Evolutionary conservation across 64 coral and sea anemone genomes (phyloP).

Genomic region (Montipora sp.): DNA sequence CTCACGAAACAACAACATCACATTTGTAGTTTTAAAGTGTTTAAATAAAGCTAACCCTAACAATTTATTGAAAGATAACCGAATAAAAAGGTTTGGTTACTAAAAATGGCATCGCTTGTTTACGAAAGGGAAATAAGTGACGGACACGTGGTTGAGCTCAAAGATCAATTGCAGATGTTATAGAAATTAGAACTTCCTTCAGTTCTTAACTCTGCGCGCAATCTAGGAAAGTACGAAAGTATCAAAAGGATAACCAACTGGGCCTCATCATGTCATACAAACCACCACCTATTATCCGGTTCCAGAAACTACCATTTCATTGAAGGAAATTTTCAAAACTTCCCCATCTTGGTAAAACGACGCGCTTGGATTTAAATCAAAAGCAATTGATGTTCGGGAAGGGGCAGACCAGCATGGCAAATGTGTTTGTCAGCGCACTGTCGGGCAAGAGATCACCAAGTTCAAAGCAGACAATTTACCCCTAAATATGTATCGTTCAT

Average conservation of each 20-base stretch:
- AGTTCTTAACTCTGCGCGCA: too few relatives aligned
- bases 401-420: slow-evolving; percentile 50
- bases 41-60: too few relatives aligned
- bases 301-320: slow-evolving; percentile 36
- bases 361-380: slow-evolving; percentile 21
- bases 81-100: too few relatives aligned
- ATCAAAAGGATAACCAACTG: slow-evolving; percentile 52
- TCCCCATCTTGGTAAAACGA: slow-evolving; percentile 47
- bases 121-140: too few relatives aligned
- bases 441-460: slow-evolving; percentile 55
- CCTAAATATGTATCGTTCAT: slow-evolving; percentile 49
- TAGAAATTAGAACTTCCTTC: too few relatives aligned
- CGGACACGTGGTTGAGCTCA: too few relatives aligned
- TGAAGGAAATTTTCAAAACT: slow-evolving; percentile 20
- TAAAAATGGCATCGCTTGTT: too few relatives aligned
- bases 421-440: slow-evolving; percentile 53
- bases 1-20: too few relatives aligned
- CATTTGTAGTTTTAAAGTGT: too few relatives aligned
- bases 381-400: slow-evolving; percentile 1
- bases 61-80: too few relatives aligned
- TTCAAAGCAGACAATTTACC: slow-evolving; percentile 57
- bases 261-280: slow-evolving; percentile 52
- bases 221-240: too few relatives aligned
- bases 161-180: too few relatives aligned
- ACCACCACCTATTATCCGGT: slow-evolving; percentile 49